Conservation (phyloP, 2,113 vertebrate genomes). For the Ciconia maguari region DNA sequence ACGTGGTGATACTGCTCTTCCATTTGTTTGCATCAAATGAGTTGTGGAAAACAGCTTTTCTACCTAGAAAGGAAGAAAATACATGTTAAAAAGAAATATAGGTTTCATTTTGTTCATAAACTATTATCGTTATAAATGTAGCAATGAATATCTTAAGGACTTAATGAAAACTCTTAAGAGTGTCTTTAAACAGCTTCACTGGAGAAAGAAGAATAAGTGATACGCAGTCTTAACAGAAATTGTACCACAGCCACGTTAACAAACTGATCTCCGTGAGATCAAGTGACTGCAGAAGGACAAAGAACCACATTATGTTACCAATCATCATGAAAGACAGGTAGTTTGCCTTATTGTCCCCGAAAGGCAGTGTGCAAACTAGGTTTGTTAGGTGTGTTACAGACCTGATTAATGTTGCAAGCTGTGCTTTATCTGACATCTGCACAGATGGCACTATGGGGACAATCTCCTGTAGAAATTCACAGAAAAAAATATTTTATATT, state of each 20-base stretch:
- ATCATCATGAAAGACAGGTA: accelerated
- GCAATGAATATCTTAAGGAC: not conserved
- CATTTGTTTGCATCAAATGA: not conserved
- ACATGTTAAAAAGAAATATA: not conserved
- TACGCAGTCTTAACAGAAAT: not conserved
- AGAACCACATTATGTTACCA: not conserved
- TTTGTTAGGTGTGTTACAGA: not conserved
- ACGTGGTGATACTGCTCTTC: not conserved
- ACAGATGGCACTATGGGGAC: not conserved
- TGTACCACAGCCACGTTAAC: not conserved
- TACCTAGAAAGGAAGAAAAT: slow-evolving; percentile 16
- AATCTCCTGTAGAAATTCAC: not conserved
- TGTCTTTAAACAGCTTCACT: not conserved
- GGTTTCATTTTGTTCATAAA: not conserved
- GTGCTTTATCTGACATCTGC: not conserved
- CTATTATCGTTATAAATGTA: accelerated
- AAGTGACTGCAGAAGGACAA: not conserved
- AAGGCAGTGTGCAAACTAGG: not conserved
- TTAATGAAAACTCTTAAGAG: not conserved
- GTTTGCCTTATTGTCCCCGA: not conserved
- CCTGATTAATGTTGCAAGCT: not conserved
- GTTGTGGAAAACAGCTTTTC: not conserved
- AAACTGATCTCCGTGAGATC: not conserved
- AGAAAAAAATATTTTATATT: not conserved
- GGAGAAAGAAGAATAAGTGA: not conserved